Evolutionary conservation across 2,797 vertebrate species (phyloP), one percentile per base, ranked within the genome.

Genomic region (Leptodactylus fallax): DNA sequence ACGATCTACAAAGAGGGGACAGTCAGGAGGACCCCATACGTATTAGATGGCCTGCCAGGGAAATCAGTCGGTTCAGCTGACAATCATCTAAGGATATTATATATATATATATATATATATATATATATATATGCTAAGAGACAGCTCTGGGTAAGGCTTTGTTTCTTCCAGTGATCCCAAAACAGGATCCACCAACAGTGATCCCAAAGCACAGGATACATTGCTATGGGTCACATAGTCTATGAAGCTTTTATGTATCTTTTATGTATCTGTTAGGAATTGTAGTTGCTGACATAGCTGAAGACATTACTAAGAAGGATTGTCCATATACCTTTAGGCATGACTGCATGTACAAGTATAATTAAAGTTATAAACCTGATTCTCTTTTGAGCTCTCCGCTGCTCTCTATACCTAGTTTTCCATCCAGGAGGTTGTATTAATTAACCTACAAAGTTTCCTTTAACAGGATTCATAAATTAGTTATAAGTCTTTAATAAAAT

Each of bases 401-500:
- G 21, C 21, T 51, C 36, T 63, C 79, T 56, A 81, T 79, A 16
- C 27, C n/a, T 79, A 86, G 27, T 72, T 25, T 61, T 55, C n/a
- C 49, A 86, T 45, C 56, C 13, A 51, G 47, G 56, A 81, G 45
- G 71, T 83, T 77, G 23, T 83, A 77, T 78, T 83, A 67, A 77
- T 77, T 87, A 76, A 77, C 71, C 86, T 83, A 83, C 58, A 87
- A 83, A 77, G 71, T 65, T 83, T 56, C 80, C 51, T 17, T 87
- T 77, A 83, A 87, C 61, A 65, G 58, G 56, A 80, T 55, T 63
- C 58, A 83, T 83, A 87, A 83, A 83, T 83, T 83, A 83, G 56
- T 60, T 83, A 55, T 56, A 87, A 76, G 72, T 36, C 45, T 87
- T 82, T 83, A 65, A 83, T 83, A 83, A 78, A 53, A 83, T 77